Evolutionary conservation across 2,888 invertebrate species (phyloP).

Genomic region (Stenichneumon culpator): DNA sequence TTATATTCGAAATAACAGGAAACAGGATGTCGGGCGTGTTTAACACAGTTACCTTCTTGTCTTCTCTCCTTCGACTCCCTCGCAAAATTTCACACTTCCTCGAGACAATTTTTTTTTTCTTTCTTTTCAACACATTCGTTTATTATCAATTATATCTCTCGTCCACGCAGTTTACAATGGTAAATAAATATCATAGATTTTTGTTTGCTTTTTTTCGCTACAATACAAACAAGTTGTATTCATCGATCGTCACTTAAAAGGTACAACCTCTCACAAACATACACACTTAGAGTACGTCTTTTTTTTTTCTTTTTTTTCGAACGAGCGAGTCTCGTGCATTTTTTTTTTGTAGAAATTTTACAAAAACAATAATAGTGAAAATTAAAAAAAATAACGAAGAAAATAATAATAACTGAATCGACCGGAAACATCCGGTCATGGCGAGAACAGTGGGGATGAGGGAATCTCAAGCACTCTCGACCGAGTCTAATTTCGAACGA

Average conservation of each 20-base stretch:
- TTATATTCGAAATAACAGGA: background rate
- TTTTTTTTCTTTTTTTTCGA: constrained; percentile 1
- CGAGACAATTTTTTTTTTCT: background rate
- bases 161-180: constrained; percentile 25
- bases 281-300: constrained; percentile 15
- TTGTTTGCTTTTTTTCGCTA: constrained; percentile 1
- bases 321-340: background rate
- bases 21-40: background rate
- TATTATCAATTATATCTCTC: constrained; percentile 17
- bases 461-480: background rate
- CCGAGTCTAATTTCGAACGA: constrained; percentile 48
- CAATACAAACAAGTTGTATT: constrained; percentile 40
- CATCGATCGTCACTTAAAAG: constrained; percentile 7
- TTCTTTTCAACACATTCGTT: constrained; percentile 15
- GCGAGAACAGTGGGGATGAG: constrained; percentile 3
- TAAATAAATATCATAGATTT: constrained; percentile 32
- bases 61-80: constrained; percentile 1
- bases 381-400: constrained; percentile 5
- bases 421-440: constrained; percentile 28
- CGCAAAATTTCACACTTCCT: background rate
- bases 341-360: constrained; percentile 34
- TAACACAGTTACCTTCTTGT: background rate
- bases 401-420: background rate
- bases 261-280: constrained; percentile 13
- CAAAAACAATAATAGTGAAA: constrained; percentile 33